phyloP scores from a whole-genome alignment of 2,888 invertebrate species.

The Schrankia costaestrigalis region DNA sequence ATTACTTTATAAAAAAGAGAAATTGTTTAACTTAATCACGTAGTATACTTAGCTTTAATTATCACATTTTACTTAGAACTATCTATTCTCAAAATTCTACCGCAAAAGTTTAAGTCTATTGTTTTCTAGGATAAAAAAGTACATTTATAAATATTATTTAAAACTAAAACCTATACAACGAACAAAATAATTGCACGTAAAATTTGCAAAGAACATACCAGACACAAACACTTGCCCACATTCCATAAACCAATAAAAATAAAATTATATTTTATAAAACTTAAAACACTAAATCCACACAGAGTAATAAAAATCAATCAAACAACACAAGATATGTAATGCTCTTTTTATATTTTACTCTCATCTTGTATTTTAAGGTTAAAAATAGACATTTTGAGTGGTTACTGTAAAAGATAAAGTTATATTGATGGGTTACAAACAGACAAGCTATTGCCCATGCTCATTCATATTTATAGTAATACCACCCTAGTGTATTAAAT shows the following conservation, averaged over 20 bases:
- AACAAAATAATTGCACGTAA: too few relatives aligned
- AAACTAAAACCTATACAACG: too few relatives aligned
- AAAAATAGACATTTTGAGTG: slow-evolving; percentile 78
- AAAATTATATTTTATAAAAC: slow-evolving; percentile 57
- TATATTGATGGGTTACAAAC: slow-evolving; percentile 66
- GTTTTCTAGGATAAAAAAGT: too few relatives aligned
- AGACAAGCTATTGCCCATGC: slow-evolving; percentile 57
- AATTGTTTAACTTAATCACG: too few relatives aligned
- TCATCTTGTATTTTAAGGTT: slow-evolving; percentile 60
- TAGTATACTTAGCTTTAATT: too few relatives aligned
- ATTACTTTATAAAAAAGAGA: too few relatives aligned
- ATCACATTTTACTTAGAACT: too few relatives aligned
- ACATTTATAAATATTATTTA: too few relatives aligned
- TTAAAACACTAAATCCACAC: slow-evolving; percentile 63
- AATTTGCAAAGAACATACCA: too few relatives aligned
- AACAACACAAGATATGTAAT: slow-evolving; percentile 60
- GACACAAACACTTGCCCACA: slow-evolving; percentile 16
- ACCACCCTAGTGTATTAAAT: too few relatives aligned
- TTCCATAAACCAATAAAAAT: slow-evolving; percentile 41
- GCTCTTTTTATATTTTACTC: slow-evolving; percentile 72
- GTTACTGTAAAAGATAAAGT: slow-evolving; percentile 64
- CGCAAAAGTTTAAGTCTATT: too few relatives aligned
- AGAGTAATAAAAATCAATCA: slow-evolving; percentile 77
- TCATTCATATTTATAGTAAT: slow-evolving; percentile 52
- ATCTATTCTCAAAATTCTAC: too few relatives aligned